Evolutionary conservation across 2,797 vertebrate species (phyloP).

Genomic region (Hyperoplus lanceolatus): DNA sequence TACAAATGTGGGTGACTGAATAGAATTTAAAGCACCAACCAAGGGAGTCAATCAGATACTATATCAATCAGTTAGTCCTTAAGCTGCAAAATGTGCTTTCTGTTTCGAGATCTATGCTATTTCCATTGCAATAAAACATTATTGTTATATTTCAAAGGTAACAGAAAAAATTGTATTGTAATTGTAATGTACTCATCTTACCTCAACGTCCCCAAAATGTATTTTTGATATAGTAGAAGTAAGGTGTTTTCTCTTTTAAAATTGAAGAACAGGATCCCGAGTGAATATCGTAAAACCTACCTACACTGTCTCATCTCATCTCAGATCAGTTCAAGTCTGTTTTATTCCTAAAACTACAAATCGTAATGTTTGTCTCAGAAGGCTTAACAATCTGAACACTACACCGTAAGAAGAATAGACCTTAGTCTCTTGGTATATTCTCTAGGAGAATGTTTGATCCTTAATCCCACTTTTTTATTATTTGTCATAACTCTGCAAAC

Average conservation of each 20-base stretch:
- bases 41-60: neutral
- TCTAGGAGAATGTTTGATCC: neutral
- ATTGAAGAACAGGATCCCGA: neutral
- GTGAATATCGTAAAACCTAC: neutral
- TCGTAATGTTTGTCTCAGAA: constrained; percentile 14
- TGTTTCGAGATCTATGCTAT: neutral
- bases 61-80: neutral
- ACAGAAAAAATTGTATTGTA: neutral
- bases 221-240: neutral
- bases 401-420: constrained; percentile 9
- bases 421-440: neutral
- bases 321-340: neutral
- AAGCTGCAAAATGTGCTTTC: neutral
- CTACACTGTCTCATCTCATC: neutral
- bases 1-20: constrained; percentile 4
- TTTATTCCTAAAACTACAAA: neutral
- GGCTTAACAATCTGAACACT: constrained; percentile 11
- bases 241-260: neutral
- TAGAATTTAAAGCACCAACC: neutral
- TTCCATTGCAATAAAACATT: neutral
- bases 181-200: too few species aligned
- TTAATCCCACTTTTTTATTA: neutral
- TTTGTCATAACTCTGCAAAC: neutral
- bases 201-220: too few species aligned
- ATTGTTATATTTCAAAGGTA: neutral